Conservation (phyloP, 2,797 vertebrate genomes). For the Pantherophis vulpinus region DNA sequence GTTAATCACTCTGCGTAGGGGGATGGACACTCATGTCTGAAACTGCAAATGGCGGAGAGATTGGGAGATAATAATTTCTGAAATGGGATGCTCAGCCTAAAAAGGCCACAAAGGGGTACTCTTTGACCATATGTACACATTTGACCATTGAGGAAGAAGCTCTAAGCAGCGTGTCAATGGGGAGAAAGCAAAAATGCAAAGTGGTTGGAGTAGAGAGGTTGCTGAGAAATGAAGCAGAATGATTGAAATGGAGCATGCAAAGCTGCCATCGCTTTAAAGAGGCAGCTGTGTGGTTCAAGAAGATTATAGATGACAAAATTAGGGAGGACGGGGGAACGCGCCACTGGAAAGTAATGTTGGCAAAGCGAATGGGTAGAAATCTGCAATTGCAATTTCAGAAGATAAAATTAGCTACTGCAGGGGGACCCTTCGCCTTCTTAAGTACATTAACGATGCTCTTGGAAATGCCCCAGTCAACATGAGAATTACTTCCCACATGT, state of each 20-base stretch:
- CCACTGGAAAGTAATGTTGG: neutral
- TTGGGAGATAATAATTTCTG: neutral
- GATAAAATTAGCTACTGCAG: neutral
- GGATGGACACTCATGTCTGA: neutral
- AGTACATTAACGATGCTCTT: neutral
- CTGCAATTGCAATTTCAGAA: neutral
- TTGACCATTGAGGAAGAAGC: neutral
- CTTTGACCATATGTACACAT: neutral
- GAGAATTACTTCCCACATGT: neutral
- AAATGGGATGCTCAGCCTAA: neutral
- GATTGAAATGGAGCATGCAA: neutral
- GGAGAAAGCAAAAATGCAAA: neutral
- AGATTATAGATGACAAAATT: constrained; percentile 19
- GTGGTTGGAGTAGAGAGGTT: neutral
- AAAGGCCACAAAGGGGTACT: neutral
- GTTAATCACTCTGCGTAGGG: neutral
- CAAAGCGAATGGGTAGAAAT: neutral
- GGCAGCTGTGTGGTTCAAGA: neutral
- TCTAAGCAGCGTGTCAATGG: neutral
- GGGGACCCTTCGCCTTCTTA: neutral
- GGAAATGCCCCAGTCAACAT: neutral
- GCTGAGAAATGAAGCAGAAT: neutral
- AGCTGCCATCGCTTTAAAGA: neutral
- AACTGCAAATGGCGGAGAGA: neutral
- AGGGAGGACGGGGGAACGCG: neutral